A percentile compares a stretch with the other conserved stretches of the same genome.
Conservation (phyloP, 2,888 invertebrate species). For the Endomychus coccineus region DNA sequence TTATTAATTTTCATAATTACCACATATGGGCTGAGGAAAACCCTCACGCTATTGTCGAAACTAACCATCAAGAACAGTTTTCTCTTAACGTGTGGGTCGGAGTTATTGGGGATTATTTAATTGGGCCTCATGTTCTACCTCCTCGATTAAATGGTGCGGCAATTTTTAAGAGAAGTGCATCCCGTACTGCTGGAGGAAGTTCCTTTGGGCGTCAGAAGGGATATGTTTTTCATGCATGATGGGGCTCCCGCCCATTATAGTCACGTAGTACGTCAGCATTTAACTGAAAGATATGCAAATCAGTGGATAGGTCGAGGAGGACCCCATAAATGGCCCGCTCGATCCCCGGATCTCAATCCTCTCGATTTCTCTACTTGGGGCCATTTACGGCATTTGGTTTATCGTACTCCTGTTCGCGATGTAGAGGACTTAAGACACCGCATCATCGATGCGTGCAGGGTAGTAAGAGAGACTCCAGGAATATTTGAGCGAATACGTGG, state of each 20-base stretch:
- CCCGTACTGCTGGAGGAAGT: constrained; percentile 8
- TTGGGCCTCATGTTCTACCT: constrained; percentile 6
- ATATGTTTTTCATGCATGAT: constrained; percentile 33
- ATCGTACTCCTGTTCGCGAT: constrained; percentile 20
- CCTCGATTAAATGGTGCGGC: constrained; percentile 4
- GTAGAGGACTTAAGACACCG: constrained; percentile 19
- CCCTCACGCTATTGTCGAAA: constrained; percentile 8
- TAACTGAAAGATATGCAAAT: constrained; percentile 19
- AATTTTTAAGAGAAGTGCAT: constrained; percentile 4
- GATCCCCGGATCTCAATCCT: constrained; percentile 23
- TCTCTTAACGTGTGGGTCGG: no score
- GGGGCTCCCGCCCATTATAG: constrained; percentile 23
- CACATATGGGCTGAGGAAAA: constrained; percentile 9
- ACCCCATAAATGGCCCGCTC: constrained; percentile 23
- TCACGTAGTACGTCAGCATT: constrained; percentile 18
- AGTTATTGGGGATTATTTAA: constrained; percentile 7
- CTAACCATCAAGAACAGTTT: constrained; percentile 6
- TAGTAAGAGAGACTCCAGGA: no score
- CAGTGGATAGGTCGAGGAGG: constrained; percentile 25
- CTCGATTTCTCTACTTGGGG: constrained; percentile 20
- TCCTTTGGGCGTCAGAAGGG: constrained; percentile 2
- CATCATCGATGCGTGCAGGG: constrained; percentile 19
- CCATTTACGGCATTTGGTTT: constrained; percentile 21
- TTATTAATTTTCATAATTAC: constrained; percentile 19
- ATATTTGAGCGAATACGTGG: constrained; percentile 12